These are phyloP conservation scores for Diabrotica virgifera DNA, from an alignment of 1,140 invertebrate genomes.

Conservation along the genomic window DNA sequence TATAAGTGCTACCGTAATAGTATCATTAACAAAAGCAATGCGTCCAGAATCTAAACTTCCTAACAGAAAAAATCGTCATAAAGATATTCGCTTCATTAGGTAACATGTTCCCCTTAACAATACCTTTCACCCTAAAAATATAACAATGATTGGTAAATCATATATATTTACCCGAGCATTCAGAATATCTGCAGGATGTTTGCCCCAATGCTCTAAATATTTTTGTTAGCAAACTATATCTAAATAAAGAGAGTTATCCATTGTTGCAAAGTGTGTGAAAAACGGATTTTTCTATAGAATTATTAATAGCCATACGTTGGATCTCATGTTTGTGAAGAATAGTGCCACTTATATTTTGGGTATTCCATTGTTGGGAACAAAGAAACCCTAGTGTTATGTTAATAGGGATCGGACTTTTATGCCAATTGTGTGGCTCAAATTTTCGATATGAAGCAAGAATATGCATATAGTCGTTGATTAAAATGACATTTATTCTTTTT, in stretches of 20 bases:
- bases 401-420: constrained; percentile 24
- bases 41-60: not conserved
- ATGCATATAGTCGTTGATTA: not conserved
- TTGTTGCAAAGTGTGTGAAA: constrained; percentile 38
- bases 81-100: constrained; percentile 26
- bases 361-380: constrained; percentile 28
- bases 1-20: not conserved
- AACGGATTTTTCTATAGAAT: constrained; percentile 35
- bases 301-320: constrained; percentile 29
- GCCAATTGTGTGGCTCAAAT: constrained; percentile 23
- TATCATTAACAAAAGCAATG: constrained; percentile 4
- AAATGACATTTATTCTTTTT: no score
- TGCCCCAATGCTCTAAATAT: constrained; percentile 33
- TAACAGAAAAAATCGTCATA: constrained; percentile 1
- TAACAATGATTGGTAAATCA: constrained; percentile 21
- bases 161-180: constrained; percentile 27
- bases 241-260: constrained; percentile 36
- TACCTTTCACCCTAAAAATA: constrained; percentile 26
- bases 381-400: constrained; percentile 30
- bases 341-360: constrained; percentile 32
- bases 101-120: constrained; percentile 26
- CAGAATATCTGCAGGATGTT: constrained; percentile 26
- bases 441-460: constrained; percentile 23
- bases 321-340: constrained; percentile 29
- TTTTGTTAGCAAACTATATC: constrained; percentile 35